These are phyloP conservation scores for Apeltes quadracus DNA, from an alignment of 2,113 vertebrate species.

Conservation along the genomic window DNA sequence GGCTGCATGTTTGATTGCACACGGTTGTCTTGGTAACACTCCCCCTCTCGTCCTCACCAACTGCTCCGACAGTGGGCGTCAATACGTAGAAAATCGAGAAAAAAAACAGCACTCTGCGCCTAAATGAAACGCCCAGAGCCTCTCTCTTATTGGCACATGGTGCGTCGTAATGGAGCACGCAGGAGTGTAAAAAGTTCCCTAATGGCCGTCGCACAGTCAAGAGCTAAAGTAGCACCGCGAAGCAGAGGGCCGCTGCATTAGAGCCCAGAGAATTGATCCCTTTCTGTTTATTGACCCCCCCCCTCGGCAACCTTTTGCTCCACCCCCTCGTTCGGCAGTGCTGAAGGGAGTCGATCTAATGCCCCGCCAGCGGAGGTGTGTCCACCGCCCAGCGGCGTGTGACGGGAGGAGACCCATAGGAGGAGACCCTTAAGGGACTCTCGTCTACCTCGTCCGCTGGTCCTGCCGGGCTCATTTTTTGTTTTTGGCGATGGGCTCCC, in stretches of 20 bases:
- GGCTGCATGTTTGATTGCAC: slow-evolving; percentile 43
- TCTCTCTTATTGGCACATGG: slow-evolving; percentile 47
- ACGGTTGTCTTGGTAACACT: slow-evolving; percentile 61
- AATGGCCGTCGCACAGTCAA: slow-evolving; percentile 45
- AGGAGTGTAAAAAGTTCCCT: slow-evolving; percentile 34
- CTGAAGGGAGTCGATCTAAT: slow-evolving; percentile 56
- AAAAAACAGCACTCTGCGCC: slow-evolving; percentile 51
- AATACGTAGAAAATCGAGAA: slow-evolving; percentile 42
- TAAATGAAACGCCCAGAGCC: slow-evolving; percentile 22
- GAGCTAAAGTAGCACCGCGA: slow-evolving; percentile 29
- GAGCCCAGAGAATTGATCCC: slow-evolving; percentile 50
- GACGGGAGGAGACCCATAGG: slow-evolving; percentile 41
- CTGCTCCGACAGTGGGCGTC: slow-evolving; percentile 33
- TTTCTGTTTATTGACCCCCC: slow-evolving; percentile 37
- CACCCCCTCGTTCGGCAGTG: slow-evolving; percentile 1
- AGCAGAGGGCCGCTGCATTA: slow-evolving; percentile 49
- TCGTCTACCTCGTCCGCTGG: slow-evolving; percentile 41
- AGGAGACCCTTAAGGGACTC: slow-evolving; percentile 39
- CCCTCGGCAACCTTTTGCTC: slow-evolving; percentile 45
- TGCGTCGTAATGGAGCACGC: slow-evolving; percentile 48
- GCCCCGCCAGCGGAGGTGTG: slow-evolving; percentile 55
- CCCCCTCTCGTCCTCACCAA: slow-evolving; percentile 27
- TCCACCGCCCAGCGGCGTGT: slow-evolving; percentile 48
- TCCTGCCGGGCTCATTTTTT: slow-evolving; percentile 26
- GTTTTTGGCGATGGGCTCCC: not conserved